Evolutionary conservation across 2,888 invertebrate species (phyloP).

Genomic region (Stramonita haemastoma): DNA sequence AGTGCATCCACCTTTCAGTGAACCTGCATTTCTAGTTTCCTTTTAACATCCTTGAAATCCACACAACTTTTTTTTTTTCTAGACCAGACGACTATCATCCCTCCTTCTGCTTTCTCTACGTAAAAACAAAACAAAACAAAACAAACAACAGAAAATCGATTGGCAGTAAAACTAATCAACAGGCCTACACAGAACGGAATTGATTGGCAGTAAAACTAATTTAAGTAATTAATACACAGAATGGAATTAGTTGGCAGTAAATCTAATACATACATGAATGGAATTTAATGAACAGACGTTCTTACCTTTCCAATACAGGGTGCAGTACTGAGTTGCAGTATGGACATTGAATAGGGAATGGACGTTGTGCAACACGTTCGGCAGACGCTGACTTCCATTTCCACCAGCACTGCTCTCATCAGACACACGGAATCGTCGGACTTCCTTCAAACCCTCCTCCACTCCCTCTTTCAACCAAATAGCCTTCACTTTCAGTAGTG

Average conservation of each 20-base stretch:
- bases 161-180: too few species aligned
- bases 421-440: slow-evolving; percentile 5
- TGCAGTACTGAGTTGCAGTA: not conserved
- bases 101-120: not conserved
- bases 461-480: not conserved
- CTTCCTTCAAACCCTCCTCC: not conserved
- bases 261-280: too few species aligned
- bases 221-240: too few species aligned
- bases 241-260: too few species aligned
- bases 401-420: not conserved
- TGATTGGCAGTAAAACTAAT: too few species aligned
- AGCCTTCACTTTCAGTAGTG: not conserved
- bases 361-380: not conserved
- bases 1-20: not conserved
- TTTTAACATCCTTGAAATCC: not conserved
- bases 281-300: too few species aligned
- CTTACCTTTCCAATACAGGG: slow-evolving; percentile 17
- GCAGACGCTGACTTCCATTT: not conserved
- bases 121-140: too few species aligned
- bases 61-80: not conserved
- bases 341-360: not conserved
- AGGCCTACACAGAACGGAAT: too few species aligned
- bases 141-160: too few species aligned
- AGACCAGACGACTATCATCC: not conserved
- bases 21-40: not conserved